Base-by-base conservation (phyloP, 2,797 vertebrate genomes). In the Fistularia tabacaria region DNA sequence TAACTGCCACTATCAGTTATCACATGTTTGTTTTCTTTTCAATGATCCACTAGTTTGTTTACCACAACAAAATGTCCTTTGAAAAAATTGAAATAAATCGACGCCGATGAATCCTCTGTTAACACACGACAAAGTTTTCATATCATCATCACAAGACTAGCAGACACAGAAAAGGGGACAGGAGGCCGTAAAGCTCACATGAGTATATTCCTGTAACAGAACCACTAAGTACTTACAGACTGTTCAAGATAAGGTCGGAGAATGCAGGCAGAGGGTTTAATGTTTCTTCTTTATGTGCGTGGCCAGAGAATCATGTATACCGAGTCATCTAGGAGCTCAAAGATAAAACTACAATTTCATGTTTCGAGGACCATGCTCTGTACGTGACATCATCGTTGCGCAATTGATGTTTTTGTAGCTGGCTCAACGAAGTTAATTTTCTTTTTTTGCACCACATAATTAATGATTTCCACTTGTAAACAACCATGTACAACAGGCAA, bases 161-260 rank as follows among this genome's bases (percentile, higher is more conserved):
- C 25, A 25, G 25, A 25, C 3, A 40, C 39, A 10, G 39, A 46
- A 53, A 6, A 51, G n/a, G 45, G 53, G 53, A 66, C 51, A 48
- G 49, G 36, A 72, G 57, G 57, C 74, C 66, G 78, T 50, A 63
- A 62, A 67, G 65, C 47, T 64, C 44, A 54, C 54, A 67, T 36
- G 25, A 47, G 54, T 12, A 49, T 36, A 12, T 41, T 66, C 58
- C 58, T 66, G 46, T 51, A 51, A 59, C 5, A 6, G 6, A 53
- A 42, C 59, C 38, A 49, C 62, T 69, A 25, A 62, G 25, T 15
- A 51, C 40, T 57, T 14, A 36, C 9, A 47, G 14, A 51, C 14
- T 10, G 9, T 43, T 64, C 11, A 52, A 62, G 44, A 65, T 60
- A 51, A 13, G 12, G 38, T 47, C 8, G 25, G 25, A 36, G 40